These are phyloP conservation scores for Ophioninae sp. DNA, from an alignment of 2,888 invertebrate genomes.

Conservation along the genomic window DNA sequence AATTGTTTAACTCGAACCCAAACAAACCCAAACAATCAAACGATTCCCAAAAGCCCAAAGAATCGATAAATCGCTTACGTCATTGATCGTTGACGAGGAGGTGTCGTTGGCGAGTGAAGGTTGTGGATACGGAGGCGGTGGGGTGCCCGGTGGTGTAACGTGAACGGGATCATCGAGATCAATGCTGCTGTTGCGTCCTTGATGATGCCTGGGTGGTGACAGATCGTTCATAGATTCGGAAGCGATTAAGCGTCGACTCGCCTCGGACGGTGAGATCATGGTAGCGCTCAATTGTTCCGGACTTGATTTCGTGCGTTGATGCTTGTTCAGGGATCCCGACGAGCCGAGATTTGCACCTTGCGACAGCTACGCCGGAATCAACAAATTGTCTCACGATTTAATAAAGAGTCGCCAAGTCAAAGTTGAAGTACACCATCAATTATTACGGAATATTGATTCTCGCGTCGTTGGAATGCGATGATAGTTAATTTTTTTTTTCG, in stretches of 20 bases:
- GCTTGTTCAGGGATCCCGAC: constrained; percentile 80
- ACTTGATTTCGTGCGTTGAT: constrained; percentile 86
- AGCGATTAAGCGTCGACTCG: constrained; percentile 82
- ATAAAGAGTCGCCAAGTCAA: neutral
- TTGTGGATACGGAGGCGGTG: constrained; percentile 91
- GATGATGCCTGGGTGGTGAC: constrained; percentile 75
- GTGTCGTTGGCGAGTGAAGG: constrained; percentile 76
- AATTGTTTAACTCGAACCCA: too few relatives aligned
- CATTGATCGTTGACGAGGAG: constrained; percentile 73
- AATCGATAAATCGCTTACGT: constrained; percentile 66
- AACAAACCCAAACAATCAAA: neutral
- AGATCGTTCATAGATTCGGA: constrained; percentile 85
- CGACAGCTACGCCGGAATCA: constrained; percentile 70
- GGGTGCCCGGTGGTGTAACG: constrained; percentile 90
- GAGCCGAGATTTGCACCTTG: constrained; percentile 77
- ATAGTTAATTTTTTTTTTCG: neutral
- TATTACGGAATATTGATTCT: neutral
- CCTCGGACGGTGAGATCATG: constrained; percentile 79
- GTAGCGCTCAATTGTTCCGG: constrained; percentile 83
- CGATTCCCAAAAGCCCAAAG: neutral
- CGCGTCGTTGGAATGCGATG: neutral
- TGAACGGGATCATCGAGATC: constrained; percentile 80
- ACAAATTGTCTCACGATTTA: neutral
- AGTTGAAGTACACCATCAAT: neutral
- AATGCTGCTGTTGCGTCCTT: constrained; percentile 71